These are phyloP conservation scores for Sorex araneus DNA, from an alignment of 2,113 vertebrate species.

Conservation along the genomic window DNA sequence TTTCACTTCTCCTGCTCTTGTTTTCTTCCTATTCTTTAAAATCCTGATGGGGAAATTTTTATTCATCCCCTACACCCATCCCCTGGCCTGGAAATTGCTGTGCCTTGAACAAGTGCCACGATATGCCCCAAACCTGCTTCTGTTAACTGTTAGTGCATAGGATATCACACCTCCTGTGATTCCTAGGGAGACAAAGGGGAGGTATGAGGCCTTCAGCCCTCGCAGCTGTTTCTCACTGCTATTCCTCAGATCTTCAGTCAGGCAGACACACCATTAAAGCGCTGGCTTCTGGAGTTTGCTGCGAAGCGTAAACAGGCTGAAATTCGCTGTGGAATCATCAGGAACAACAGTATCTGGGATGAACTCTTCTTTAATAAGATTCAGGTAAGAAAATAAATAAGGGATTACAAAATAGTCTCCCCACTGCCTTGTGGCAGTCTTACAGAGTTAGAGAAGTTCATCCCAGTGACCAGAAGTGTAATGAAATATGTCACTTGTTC, in stretches of 20 bases:
- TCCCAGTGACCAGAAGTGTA: neutral
- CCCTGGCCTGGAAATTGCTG: too few relatives aligned
- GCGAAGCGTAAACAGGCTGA: conserved; percentile 90
- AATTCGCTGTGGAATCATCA: conserved; percentile 89
- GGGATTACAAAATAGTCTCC: neutral
- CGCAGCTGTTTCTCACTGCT: neutral
- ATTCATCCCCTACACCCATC: neutral
- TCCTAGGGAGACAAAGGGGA: too few relatives aligned
- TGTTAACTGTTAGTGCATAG: too few relatives aligned
- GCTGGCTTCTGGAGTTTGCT: conserved; percentile 92
- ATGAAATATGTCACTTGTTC: neutral
- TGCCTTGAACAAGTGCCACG: too few relatives aligned
- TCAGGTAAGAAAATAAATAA: conserved; percentile 86
- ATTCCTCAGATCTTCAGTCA: conserved; percentile 90
- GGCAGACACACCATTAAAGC: conserved; percentile 90
- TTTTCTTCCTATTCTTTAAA: conserved; percentile 43
- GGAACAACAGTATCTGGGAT: conserved; percentile 92
- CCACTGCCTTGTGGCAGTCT: neutral
- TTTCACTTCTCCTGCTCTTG: neutral
- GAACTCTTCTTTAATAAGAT: conserved; percentile 92
- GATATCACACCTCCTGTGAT: too few relatives aligned
- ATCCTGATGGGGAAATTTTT: neutral
- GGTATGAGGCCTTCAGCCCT: too few relatives aligned
- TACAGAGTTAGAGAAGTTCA: neutral
- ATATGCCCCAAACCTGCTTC: too few relatives aligned